A percentile compares a stretch with the other conserved stretches of the same genome.
These are phyloP conservation scores for Kradibia gibbosae DNA, from an alignment of 1,140 invertebrate species.

Conservation along the genomic window DNA sequence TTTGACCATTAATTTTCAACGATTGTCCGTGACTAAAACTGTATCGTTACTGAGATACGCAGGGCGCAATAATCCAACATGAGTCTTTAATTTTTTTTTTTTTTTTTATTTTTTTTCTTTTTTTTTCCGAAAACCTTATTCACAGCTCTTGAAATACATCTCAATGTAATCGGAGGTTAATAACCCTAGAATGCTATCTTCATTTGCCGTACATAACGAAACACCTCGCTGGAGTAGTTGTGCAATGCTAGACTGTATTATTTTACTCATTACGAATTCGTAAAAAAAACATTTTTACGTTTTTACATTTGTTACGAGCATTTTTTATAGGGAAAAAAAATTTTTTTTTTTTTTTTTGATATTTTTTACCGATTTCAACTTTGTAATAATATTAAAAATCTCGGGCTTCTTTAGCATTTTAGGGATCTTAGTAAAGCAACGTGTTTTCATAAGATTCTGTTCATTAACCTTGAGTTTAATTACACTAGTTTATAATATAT, in stretches of 20 bases:
- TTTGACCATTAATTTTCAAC: not conserved
- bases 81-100: constrained; percentile 27
- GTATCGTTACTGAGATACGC: not conserved
- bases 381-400: constrained; percentile 17
- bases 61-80: not conserved
- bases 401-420: constrained; percentile 34
- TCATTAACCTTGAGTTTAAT: constrained; percentile 9
- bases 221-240: not conserved
- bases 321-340: constrained; percentile 11
- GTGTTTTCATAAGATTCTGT: constrained; percentile 16
- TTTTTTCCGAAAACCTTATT: not conserved
- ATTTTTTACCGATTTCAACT: constrained; percentile 3
- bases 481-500: not conserved
- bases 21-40: not conserved
- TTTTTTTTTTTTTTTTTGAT: constrained; percentile 30
- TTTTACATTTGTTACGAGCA: not conserved
- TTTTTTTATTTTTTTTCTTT: no score
- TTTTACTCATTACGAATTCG: not conserved
- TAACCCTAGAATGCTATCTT: constrained; percentile 33
- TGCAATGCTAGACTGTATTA: not conserved
- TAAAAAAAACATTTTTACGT: constrained; percentile 3
- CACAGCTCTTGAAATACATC: not conserved
- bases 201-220: not conserved
- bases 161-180: not conserved
- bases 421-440: not conserved